Base-by-base conservation (phyloP, 2,113 vertebrate species). In the Gasterosteus nipponicus region DNA sequence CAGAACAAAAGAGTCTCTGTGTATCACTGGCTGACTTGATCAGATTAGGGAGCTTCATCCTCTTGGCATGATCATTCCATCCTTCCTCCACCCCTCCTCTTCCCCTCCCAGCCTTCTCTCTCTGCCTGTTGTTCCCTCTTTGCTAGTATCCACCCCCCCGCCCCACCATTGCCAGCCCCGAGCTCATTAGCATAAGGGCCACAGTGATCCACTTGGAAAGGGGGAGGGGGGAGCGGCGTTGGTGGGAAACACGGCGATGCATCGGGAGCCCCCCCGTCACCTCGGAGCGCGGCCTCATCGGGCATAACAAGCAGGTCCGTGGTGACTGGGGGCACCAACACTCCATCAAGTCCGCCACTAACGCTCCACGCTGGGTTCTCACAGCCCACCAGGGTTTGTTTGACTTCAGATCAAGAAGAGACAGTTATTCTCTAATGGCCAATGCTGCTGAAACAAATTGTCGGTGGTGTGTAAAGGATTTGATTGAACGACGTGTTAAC, bases 31-130 rank as follows among this genome's bases (percentile, higher is more conserved):
- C 76, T 70, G 64, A 77, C 77, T 87, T 73, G 73, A 90, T 89
- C 86, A 87, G 86, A 90, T 91, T 89, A 86, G 73, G 68, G 73
- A 73, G 73, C 80, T 54, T 80, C 61, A 69, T 77, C 60, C 80
- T 80, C 80, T 81, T 69, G 60, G 64, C 73, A 74, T 77, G 73
- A 83, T 87, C 62, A 68, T 83, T 81, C 78, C 66, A 60, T 41
- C 83, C 76, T 46, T 41, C 42, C 81, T 51, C 69, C 11, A 69
- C 5, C 47, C 19, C 73, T 14, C 47, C 42, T 14, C 18, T 9
- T 33, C 58, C 54, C 51, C 51, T 38, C 51, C 62, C 54, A 46
- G 7, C 26, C 35, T 7, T 7, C 35, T 38, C 49, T 39, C 31
- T 68, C 57, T 67, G 42, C 70, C 51, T 77, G 75, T 77, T 73